Evolutionary conservation across 2,888 invertebrate species (phyloP), one percentile per base, ranked within the genome.

Genomic region (Polymixis lichenea): DNA sequence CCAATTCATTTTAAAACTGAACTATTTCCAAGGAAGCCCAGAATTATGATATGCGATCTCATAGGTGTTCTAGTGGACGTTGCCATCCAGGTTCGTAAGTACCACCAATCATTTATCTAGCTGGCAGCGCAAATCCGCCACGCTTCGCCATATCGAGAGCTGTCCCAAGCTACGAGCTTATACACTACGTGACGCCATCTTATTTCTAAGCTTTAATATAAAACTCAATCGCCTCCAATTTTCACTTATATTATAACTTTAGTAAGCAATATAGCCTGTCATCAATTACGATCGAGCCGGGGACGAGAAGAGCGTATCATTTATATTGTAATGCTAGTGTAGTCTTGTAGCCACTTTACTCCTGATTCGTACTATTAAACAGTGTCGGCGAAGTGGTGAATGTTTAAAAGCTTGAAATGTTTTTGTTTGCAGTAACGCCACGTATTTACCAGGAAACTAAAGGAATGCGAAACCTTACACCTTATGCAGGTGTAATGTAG

Each of bases 401-500:
- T 67, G 64, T 77, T 71, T 71, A 22, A 55, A 75, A 61, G 65
- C 38, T 78, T 38, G 61, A 82, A 85, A 82, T 75, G 75, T 62
- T 77, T 84, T 88, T 90, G 90, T 89, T 89, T 87, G 82, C 69
- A 77, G 83, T 84, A 85, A 78, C 82, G 82, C 86, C 85, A 86
- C 85, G 83, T 86, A 86, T 70, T 74, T 80, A 88, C 86, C 87
- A 90, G 90, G 89, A 89, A 90, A 88, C 78, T 78, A 77, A 79
- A 83, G 83, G 86, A 87, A 90, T 88, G 85, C 71, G 90, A 87
- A 87, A 86, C 84, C 86, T 75, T 84, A 87, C 76, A 86, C 85
- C 85, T 73, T 75, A 56, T 76, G 77, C 83, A 83, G 80, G 83
- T 82, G 79, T 87, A 78, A 60, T 71, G 51, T 68, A 78, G 75